Evolutionary conservation across 2,113 vertebrate genomes (phyloP), one percentile per base, ranked within the genome.

Genomic region (Ceyx melanurus): DNA sequence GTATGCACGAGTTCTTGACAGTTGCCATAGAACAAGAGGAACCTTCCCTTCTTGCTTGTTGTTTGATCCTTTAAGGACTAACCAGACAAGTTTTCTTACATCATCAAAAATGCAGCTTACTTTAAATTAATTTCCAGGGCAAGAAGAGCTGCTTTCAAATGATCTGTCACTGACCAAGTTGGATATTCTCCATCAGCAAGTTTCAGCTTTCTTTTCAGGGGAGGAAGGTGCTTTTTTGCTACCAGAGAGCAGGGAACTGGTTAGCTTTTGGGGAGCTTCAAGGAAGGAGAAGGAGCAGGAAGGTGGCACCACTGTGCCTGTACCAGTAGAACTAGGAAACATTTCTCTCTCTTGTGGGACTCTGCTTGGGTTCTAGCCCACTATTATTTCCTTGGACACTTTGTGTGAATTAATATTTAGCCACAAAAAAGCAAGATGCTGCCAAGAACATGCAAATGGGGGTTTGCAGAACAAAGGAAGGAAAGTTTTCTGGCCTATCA

Each of bases 11-110:
- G 77, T 33, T 84, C 93, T 54, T 57, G 73, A 70, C 81, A 89
- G 92, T 89, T 84, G 57, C 83, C 65, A 82, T 62, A 72, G 90
- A 81, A 79, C 83, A 68, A 72, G 25, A 88, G 61, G 54, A 88
- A 66, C 68, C 58, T 67, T 72, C 57, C 66, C 42, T 64, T 46
- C 66, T 42, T 57, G 35, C 42, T n/a, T 4, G 1, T 65, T 65
- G 50, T 89, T 89, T 48, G 60, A 70, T 71, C 51, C 60, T 93
- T 83, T 84, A n/a, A 60, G 76, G 73, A 65, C 33, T 81, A 88
- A 71, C 21, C 50, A 86, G 73, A 22, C 70, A 21, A 50, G 42
- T 33, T 88, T 92, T 71, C 76, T 81, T 74, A 68, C 35, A 40
- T 40, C 61, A 57, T 53, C 29, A 60, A 56, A 92, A 92, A 48